Base-by-base conservation (phyloP, 2,113 vertebrate genomes). In the Anhinga rufa region DNA sequence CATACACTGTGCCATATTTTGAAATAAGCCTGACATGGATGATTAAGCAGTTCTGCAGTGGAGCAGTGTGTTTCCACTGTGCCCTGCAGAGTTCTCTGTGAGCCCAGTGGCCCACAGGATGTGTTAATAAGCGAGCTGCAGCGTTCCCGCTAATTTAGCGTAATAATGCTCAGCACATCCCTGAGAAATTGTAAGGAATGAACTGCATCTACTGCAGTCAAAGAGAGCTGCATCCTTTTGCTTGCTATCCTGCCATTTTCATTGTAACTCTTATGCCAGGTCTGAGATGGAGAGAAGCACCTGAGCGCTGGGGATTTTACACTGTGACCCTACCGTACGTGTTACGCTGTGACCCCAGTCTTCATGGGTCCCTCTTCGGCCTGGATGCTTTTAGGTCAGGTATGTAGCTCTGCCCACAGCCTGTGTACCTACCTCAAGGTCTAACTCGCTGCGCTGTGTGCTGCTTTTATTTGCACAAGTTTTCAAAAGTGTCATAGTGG, bases 1-100 rank as follows among this genome's bases (percentile, higher is more conserved):
- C 9, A 1, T 42, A 22, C 1, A 0, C 31, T 70, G 24, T 2
- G 5, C 36, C 0, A 1, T 70, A 3, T 84, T 87, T 91, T 4
- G 17, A 54, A 72, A 46, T 34, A 34, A 87, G 12, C 36, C 12
- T n/a, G 49, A 68, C 10, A 3, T 14, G 25, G 77, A 26, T 57
- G 86, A 70, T 58, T 24, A 64, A 60, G 46, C 10, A 79, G 31
- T 40, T 66, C 29, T 2, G 1, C 55, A 68, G 65, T 29, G 2
- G 3, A 84, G 29, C 7, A 70, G 36, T 22, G 31, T 38, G 26
- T 76, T 82, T 76, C 18, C 51, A 77, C 65, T 12, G 9, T 2
- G 4, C 7, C 36, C 36, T 10, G 29, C 36, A 16, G 54, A 72
- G 55, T 52, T 52, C 68, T 40, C 49, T 38, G 32, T 22, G 58